Conservation (phyloP, 2,888 invertebrate genomes). For the Leucophora obtusa region DNA sequence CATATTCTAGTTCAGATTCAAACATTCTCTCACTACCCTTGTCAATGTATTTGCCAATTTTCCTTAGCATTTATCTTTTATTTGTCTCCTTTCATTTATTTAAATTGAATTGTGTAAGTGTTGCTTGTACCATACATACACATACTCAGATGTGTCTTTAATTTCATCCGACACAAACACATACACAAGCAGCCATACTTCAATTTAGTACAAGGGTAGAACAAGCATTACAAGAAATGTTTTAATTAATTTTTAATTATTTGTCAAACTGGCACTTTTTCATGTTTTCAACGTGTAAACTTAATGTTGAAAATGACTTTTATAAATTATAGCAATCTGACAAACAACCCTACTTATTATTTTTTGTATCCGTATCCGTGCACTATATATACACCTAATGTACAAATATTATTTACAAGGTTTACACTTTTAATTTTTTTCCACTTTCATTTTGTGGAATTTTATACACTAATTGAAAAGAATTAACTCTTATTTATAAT, state of each 20-base stretch:
- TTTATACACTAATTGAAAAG: too few relatives aligned
- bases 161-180: not conserved
- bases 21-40: not conserved
- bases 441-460: too few relatives aligned
- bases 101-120: slow-evolving; percentile 1
- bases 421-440: not conserved
- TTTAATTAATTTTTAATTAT: slow-evolving; percentile 62
- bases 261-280: slow-evolving; percentile 48
- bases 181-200: not conserved
- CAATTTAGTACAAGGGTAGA: not conserved
- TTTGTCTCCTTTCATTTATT: not conserved
- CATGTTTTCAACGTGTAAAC: slow-evolving; percentile 7
- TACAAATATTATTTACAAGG: not conserved
- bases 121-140: not conserved
- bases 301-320: slow-evolving; percentile 19
- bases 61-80: not conserved
- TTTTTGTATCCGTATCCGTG: not conserved
- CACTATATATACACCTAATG: not conserved
- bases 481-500: too few relatives aligned
- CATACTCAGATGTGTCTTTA: not conserved
- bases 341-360: not conserved
- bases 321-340: slow-evolving; percentile 20
- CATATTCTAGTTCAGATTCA: slow-evolving; percentile 10
- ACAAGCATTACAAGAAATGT: slow-evolving; percentile 19
- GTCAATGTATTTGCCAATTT: not conserved